Conservation (phyloP, 2,113 vertebrate genomes). For the Thamnaconus septentrionalis region DNA sequence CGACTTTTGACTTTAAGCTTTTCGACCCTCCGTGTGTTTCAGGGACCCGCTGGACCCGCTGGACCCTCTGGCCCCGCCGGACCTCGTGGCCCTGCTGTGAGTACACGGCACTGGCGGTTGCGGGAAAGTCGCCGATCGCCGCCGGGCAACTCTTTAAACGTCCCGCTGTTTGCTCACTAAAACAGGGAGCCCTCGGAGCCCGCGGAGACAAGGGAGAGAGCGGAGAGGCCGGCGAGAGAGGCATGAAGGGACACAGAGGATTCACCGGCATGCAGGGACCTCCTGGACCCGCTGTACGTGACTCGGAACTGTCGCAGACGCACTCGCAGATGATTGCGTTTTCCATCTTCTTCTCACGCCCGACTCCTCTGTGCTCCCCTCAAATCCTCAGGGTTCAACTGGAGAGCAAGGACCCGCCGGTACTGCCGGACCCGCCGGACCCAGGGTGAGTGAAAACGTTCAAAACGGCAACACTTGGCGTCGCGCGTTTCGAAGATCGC, state of each 20-base stretch:
- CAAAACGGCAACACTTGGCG: background rate
- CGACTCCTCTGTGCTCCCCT: too few species aligned
- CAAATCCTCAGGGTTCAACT: conserved; percentile 79
- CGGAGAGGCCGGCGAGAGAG: conserved; percentile 95
- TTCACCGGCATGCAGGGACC: conserved; percentile 96
- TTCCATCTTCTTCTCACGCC: too few species aligned
- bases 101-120: conserved; percentile 54
- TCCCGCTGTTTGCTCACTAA: background rate
- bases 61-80: conserved; percentile 89
- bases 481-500: background rate
- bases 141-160: background rate
- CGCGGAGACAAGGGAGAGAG: conserved; percentile 98
- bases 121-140: background rate
- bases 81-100: conserved; percentile 91
- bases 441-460: conserved; percentile 82
- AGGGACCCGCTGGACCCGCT: conserved; percentile 91
- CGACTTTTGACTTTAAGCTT: too few species aligned
- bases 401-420: conserved; percentile 96
- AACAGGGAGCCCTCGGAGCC: conserved; percentile 84
- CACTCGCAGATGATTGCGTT: background rate
- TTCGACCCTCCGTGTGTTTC: conserved; percentile 3
- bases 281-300: conserved; percentile 86
- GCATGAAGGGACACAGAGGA: conserved; percentile 98
- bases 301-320: background rate
- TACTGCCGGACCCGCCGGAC: conserved; percentile 88